Base-by-base conservation (phyloP, 2,888 invertebrate species). In the Frankliniella intonsa region DNA sequence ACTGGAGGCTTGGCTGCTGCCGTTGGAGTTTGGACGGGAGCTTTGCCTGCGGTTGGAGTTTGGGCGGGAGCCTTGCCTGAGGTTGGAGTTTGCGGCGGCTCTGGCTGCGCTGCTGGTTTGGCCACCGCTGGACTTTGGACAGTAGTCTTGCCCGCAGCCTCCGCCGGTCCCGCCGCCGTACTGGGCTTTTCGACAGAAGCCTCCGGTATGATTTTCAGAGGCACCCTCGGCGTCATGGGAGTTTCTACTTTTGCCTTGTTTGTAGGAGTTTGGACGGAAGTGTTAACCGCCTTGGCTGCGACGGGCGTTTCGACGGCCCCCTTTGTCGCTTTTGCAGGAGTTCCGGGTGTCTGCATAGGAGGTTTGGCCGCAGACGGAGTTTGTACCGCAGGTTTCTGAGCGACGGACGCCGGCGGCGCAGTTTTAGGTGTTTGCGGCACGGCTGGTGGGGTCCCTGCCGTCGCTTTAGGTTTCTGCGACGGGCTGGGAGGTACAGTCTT, bases 1-100 rank as follows among this genome's bases (percentile, higher is more conserved):
- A 84, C 83, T 0, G 80, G 82, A 1, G 85, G 84, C 0, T 62
- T 50, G 9, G 81, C 82, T 55, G 55, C 51, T 51, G 12, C 51
- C 12, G 51, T 19, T 17, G 65, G 65, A n/a, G 65, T 65, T 19
- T 65, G 65, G 9, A 19, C 62, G 5, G 19, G 14, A 10, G 62
- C 19, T 19, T 62, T 62, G 14, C 14, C 62, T 7, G 62, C 62
- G 14, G 62, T 65, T 17, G 65, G 65, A 8, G 65, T 65, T n/a
- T 65, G 65, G 9, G 65, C 65, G 8, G 65, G 19, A 65, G 65
- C n/a, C 65, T 65, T 65, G n/a, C 2, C 2, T n/a, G 65, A 1
- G 19, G 65, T n/a, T 9, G 65, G 65, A 9, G 65, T 65, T n/a
- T 65, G 65, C 9, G 65, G 19, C 12, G 65, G 65, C 65, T 17